A percentile compares a stretch with the other conserved stretches of the same genome.
phyloP scores from a whole-genome alignment of 2,113 vertebrate genomes.

The Paradoxurus hermaphroditus region DNA sequence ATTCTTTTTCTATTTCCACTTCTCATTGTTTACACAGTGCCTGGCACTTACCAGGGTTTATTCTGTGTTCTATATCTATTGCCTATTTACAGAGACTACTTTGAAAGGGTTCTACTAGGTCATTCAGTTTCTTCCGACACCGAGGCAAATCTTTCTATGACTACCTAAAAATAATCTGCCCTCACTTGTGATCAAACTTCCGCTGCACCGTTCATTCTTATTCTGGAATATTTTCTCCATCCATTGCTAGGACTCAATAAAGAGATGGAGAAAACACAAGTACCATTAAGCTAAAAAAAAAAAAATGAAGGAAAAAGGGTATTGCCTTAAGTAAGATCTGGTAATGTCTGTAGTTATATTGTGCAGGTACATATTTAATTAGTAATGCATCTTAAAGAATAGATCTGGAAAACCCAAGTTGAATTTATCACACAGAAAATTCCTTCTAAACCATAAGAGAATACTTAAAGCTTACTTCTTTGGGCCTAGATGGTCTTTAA shows the following conservation, averaged over 20 bases:
- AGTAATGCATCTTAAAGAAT: background rate
- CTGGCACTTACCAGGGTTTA: background rate
- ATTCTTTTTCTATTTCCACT: background rate
- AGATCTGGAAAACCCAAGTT: background rate
- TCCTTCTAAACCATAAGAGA: slow-evolving; percentile 8
- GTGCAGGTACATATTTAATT: background rate
- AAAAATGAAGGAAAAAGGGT: background rate
- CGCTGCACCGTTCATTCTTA: background rate
- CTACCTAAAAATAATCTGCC: background rate
- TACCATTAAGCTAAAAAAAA: background rate
- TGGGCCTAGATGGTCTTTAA: background rate
- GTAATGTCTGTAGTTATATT: background rate
- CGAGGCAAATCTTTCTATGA: background rate
- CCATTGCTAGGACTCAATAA: background rate
- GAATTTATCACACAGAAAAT: background rate
- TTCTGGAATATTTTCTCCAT: background rate
- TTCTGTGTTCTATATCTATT: background rate
- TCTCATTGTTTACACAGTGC: background rate
- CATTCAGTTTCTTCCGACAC: background rate
- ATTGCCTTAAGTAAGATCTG: background rate
- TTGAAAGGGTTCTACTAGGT: background rate
- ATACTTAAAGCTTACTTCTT: background rate
- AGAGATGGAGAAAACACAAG: slow-evolving; percentile 2
- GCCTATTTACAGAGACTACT: background rate
- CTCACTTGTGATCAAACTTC: background rate